phyloP scores from a whole-genome alignment of 2,113 vertebrate species.

The Tetraodon nigroviridis region DNA sequence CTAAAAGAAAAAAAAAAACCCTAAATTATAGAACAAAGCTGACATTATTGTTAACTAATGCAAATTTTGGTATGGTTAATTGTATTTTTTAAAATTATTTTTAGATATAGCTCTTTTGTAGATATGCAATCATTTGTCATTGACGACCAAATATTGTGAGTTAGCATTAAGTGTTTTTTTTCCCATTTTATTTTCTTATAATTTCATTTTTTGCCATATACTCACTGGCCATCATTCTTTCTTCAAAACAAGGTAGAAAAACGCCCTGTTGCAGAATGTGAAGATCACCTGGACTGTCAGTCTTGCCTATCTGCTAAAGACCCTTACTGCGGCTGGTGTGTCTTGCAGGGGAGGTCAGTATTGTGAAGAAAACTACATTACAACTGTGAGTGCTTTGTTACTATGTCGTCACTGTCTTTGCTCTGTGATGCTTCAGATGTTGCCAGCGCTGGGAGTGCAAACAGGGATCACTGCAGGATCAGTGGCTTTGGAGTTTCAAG shows the following conservation, averaged over 20 bases:
- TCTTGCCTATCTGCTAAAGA: constrained; percentile 85
- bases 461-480: constrained; percentile 74
- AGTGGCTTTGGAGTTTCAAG: constrained; percentile 94
- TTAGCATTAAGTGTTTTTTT: background rate
- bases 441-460: constrained; percentile 81
- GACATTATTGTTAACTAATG: too few species aligned
- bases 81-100: too few species aligned
- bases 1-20: background rate
- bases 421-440: constrained; percentile 73
- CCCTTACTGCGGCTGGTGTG: constrained; percentile 97
- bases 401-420: background rate
- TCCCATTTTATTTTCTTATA: too few species aligned
- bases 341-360: constrained; percentile 88
- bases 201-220: background rate
- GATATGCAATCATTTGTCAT: too few species aligned
- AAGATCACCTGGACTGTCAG: constrained; percentile 79
- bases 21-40: too few species aligned
- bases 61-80: too few species aligned
- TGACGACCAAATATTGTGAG: too few species aligned
- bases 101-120: too few species aligned
- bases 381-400: background rate
- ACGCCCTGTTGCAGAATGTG: constrained; percentile 87
- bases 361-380: too few species aligned
- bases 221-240: background rate
- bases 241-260: constrained; percentile 77